Evolutionary conservation across 2,888 invertebrate species (phyloP).

Genomic region (Epirrhoe tristata): DNA sequence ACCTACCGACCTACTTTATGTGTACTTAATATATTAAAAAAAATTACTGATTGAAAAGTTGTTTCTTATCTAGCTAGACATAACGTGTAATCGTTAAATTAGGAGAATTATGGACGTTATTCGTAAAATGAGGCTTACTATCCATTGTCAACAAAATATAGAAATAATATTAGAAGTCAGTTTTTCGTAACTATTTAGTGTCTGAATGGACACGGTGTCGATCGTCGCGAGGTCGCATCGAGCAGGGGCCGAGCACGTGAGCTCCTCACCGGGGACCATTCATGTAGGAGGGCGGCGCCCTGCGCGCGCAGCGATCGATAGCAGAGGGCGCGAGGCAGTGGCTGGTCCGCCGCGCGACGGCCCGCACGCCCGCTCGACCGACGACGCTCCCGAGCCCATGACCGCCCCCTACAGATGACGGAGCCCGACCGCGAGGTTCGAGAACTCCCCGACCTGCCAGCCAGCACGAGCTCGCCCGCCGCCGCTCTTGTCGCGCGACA

Average conservation of each 20-base stretch:
- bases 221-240: conserved; percentile 56
- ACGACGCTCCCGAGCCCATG: conserved; percentile 67
- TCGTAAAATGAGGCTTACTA: not conserved
- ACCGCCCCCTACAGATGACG: conserved; percentile 84
- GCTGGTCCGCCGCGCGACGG: conserved; percentile 76
- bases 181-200: conserved; percentile 38
- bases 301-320: conserved; percentile 79
- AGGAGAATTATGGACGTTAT: not conserved
- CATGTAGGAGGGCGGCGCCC: conserved; percentile 74
- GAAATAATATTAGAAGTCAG: conserved; percentile 21
- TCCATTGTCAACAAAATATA: not conserved
- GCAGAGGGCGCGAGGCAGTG: conserved; percentile 68
- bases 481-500: conserved; percentile 61
- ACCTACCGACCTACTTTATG: not conserved
- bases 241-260: conserved; percentile 75
- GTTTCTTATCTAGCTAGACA: not conserved
- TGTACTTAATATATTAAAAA: too few relatives aligned
- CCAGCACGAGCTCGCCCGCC: conserved; percentile 67
- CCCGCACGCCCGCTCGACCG: conserved; percentile 61
- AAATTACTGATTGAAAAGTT: too few relatives aligned
- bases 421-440: conserved; percentile 78
- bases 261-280: conserved; percentile 79
- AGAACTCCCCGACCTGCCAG: conserved; percentile 63
- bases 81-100: not conserved
- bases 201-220: conserved; percentile 50